Conservation (phyloP, 1,140 invertebrate genomes). For the Holcopasites calliopsidis region DNA sequence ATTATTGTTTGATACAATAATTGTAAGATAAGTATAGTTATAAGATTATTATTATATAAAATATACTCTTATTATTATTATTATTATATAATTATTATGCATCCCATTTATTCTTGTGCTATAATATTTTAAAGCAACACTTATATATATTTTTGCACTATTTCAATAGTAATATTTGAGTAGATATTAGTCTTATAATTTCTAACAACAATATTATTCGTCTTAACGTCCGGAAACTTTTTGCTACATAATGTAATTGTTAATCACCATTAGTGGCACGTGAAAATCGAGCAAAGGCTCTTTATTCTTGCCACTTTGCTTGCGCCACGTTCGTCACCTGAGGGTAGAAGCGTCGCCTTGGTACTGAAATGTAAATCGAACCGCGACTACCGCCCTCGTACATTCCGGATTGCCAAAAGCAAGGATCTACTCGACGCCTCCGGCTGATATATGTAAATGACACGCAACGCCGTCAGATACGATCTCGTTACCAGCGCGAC, state of each 20-base stretch:
- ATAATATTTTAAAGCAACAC: too few species aligned
- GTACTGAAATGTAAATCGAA: constrained; percentile 61
- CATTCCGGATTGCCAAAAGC: constrained; percentile 59
- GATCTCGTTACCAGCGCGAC: constrained; percentile 68
- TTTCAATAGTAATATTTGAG: too few species aligned
- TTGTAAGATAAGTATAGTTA: too few species aligned
- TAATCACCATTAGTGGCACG: neutral
- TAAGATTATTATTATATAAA: too few species aligned
- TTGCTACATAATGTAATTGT: neutral
- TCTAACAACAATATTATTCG: too few species aligned
- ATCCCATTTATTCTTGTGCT: too few species aligned
- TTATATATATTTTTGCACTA: too few species aligned
- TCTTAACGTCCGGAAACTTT: too few species aligned
- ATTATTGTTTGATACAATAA: too few species aligned
- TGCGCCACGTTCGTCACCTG: constrained; percentile 28
- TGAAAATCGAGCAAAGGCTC: neutral
- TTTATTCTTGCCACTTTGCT: neutral
- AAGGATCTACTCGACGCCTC: constrained; percentile 64
- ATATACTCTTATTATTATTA: too few species aligned
- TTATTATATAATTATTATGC: too few species aligned
- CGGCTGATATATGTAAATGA: constrained; percentile 76
- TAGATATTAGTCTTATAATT: too few species aligned
- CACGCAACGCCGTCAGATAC: constrained; percentile 69
- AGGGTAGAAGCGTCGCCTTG: constrained; percentile 19
- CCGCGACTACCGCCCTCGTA: constrained; percentile 23